phyloP scores from a whole-genome alignment of 2,113 vertebrate species.

The Rousettus leschenaultii region DNA sequence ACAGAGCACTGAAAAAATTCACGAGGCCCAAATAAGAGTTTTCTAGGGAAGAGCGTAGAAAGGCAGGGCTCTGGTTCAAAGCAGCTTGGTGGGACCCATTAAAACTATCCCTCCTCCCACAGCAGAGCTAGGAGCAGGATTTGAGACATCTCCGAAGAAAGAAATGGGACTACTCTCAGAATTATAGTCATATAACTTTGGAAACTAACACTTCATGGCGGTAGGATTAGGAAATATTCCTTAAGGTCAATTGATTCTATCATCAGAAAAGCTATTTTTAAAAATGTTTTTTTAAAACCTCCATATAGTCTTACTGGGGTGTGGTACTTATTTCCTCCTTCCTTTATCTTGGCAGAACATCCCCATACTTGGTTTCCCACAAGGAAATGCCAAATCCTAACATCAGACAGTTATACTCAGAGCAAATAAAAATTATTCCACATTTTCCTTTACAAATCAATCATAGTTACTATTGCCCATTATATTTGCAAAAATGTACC shows the following conservation, averaged over 20 bases:
- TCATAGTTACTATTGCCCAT: neutral
- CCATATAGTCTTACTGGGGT: constrained; percentile 61
- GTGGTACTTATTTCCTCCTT: constrained; percentile 63
- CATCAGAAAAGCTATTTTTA: constrained; percentile 72
- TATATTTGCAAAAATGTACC: neutral
- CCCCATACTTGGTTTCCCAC: constrained; percentile 59
- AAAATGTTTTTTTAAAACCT: constrained; percentile 58
- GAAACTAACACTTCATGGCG: constrained; percentile 58
- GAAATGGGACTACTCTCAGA: constrained; percentile 17
- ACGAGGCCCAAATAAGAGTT: neutral
- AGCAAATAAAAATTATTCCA: constrained; percentile 66
- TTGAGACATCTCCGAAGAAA: constrained; percentile 3
- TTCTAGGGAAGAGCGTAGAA: neutral
- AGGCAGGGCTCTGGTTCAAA: neutral
- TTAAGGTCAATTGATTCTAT: constrained; percentile 72
- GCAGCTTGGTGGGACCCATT: neutral
- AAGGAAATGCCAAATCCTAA: constrained; percentile 64
- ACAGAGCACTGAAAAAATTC: neutral
- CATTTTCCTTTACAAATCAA: constrained; percentile 62
- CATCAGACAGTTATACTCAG: constrained; percentile 52
- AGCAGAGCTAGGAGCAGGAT: neutral
- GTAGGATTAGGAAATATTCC: constrained; percentile 58
- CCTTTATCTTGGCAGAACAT: constrained; percentile 73
- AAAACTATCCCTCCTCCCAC: neutral
- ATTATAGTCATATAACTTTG: neutral